Evolutionary conservation across 2,797 vertebrate species (phyloP).

Genomic region (Otolemur crassicaudatus): DNA sequence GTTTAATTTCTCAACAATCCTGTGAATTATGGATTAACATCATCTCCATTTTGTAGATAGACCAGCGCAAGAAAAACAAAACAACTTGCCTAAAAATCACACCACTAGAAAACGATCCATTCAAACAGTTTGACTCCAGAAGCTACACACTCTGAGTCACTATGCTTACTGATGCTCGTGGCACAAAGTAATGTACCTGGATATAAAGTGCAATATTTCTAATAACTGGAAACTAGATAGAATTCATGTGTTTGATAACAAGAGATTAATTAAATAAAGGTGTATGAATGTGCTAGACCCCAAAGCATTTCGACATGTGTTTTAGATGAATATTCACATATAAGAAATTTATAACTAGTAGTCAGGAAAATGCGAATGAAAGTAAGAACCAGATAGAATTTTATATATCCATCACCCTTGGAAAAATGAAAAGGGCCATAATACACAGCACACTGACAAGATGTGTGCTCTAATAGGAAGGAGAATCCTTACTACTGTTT

Average conservation of each 20-base stretch:
- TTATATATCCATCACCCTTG: not conserved
- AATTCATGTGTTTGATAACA: not conserved
- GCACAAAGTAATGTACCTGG: not conserved
- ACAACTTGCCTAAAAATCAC: not conserved
- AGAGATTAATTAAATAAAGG: not conserved
- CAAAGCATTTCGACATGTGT: not conserved
- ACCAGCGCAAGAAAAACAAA: not conserved
- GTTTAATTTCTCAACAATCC: not conserved
- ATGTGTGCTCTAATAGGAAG: rapidly evolving
- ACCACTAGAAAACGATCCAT: not conserved
- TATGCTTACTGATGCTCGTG: not conserved
- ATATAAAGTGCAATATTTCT: not conserved
- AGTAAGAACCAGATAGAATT: not conserved
- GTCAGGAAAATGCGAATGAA: not conserved
- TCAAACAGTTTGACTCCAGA: not conserved
- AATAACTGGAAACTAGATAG: not conserved
- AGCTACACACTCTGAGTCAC: not conserved
- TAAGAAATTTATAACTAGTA: not conserved
- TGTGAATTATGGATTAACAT: not conserved
- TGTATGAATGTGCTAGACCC: not conserved
- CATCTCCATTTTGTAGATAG: not conserved
- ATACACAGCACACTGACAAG: not conserved
- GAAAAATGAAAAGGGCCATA: not conserved
- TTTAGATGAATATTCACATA: not conserved
- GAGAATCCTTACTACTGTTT: not conserved